phyloP scores from a whole-genome alignment of 2,113 vertebrate species.

The Mugil cephalus region DNA sequence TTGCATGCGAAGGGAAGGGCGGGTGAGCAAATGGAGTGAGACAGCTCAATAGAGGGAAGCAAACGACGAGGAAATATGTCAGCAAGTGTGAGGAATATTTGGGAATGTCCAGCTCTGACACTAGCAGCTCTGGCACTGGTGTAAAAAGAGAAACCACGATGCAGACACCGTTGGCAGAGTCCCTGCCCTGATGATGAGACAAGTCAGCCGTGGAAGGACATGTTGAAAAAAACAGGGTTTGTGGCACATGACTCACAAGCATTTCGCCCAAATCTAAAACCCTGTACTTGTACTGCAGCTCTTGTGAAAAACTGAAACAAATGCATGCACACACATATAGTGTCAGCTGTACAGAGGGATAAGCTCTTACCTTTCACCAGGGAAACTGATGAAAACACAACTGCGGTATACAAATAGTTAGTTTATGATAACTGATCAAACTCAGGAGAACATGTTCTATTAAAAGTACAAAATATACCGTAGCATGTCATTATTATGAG shows the following conservation, averaged over 20 bases:
- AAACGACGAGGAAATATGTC: conserved; percentile 54
- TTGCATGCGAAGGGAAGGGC: conserved; percentile 46
- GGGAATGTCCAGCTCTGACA: conserved; percentile 39
- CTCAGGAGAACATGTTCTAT: background rate
- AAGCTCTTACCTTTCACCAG: conserved; percentile 19
- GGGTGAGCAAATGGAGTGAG: conserved; percentile 47
- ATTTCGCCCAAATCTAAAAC: conserved; percentile 23
- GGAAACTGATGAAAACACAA: conserved; percentile 21
- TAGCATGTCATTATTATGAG: background rate
- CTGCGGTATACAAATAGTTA: conserved; percentile 7
- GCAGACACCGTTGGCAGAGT: conserved; percentile 10
- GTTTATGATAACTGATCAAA: no score
- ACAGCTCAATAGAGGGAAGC: conserved; percentile 41
- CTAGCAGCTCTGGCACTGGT: conserved; percentile 25
- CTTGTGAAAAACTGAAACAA: background rate
- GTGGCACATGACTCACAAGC: conserved; percentile 6
- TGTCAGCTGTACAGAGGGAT: conserved; percentile 11
- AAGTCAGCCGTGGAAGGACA: conserved; percentile 37
- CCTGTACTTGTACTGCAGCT: conserved; percentile 2
- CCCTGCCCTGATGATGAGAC: conserved; percentile 44
- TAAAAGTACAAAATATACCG: background rate
- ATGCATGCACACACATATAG: background rate
- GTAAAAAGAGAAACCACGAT: conserved; percentile 21
- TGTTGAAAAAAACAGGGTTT: conserved; percentile 22
- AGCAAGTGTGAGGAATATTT: conserved; percentile 36